Evolutionary conservation across 2,888 invertebrate species (phyloP), one percentile per base, ranked within the genome.

Genomic region (Agriopis marginaria): DNA sequence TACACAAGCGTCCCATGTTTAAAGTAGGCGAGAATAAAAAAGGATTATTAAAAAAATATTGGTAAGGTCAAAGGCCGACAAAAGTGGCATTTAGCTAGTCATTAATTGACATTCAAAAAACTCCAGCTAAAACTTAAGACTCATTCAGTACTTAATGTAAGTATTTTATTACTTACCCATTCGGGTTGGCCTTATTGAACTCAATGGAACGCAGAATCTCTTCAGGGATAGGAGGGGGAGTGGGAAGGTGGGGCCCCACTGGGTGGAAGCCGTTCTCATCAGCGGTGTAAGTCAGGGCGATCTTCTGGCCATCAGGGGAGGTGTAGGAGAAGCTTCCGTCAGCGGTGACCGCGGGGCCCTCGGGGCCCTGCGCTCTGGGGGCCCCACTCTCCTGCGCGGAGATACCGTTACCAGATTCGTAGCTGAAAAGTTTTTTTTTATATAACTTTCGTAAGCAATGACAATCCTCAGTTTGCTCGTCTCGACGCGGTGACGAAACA

Each of bases 231-330:
- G 93, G 93, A 0, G 95, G 95, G 3, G 95, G 95, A 0, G 95
- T 95, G 59, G 95, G 95, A n/a, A 95, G 90, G 76, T 96, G 96
- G 3, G 95, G 92, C 9, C 95, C 95, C 63, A 93, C 95, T 42
- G 96, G 96, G 80, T 96, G 96, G 92, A 96, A 96, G 72, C 96
- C 96, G 80, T 96, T 96, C 85, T 97, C 96, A 81, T 97, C 97
- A 14, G 97, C 96, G 58, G 95, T 94, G 90, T 97, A 97, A 7
- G 95, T 95, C 70, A 96, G 88, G 17, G 95, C 93, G 79, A 96
- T 95, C 79, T 95, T 93, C 78, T 95, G 95, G 67, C 96, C 96
- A 75, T 96, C 96, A 0, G 96, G 96, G 2, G 96, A 95, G 50
- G 95, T 95, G 89, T 96, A 96, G 17, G 96, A 95, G 90, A 95